Base-by-base conservation (phyloP, 2,888 invertebrate species). In the Oxycera nigricornis region DNA sequence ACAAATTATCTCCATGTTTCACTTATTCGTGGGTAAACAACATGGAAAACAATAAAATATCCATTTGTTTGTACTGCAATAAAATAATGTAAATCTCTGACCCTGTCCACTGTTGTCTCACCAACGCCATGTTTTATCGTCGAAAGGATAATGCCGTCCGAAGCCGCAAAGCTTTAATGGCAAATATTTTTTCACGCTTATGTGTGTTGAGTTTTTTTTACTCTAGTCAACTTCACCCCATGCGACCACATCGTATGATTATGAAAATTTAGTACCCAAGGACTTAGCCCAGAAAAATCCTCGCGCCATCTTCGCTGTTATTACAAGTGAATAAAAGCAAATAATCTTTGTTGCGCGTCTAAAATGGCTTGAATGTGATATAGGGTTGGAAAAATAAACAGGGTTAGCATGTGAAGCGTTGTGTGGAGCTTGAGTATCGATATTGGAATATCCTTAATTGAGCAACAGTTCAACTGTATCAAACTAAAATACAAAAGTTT, bases 311-410 rank as follows among this genome's bases (percentile, higher is more conserved):
- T 35, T 70, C n/a, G 14, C 20, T 70, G 30, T 70, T 70, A 70
- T 70, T 52, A 52, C 55, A 31, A 52, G 31, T 14, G 55, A 70
- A 70, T 70, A 70, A 70, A 55, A 22, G 55, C 70, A 41, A 57
- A 76, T 76, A 68, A 76, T 76, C 76, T 76, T 76, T 76, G 76
- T 76, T 76, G 72, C 68, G 74, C 31, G 46, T 62, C 74, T 41
- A 30, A 46, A 41, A 7, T 28, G 39, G 22, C 35, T 52, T 22
- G 20, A 14, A 2, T 3, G 52, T 1, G n/a, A n/a, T n/a, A n/a
- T n/a, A n/a, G n/a, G n/a, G n/a, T n/a, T n/a, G n/a, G n/a, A n/a
- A n/a, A n/a, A n/a, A n/a, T n/a, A n/a, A n/a, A n/a, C n/a, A n/a
- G n/a, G n/a, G n/a, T n/a, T n/a, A n/a, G n/a, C n/a, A n/a, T n/a